Percentiles rank a stretch among this genome's conserved stretches.
Evolutionary conservation across 2,888 invertebrate species (phyloP).

Genomic region (Drosophila macrospina): DNA sequence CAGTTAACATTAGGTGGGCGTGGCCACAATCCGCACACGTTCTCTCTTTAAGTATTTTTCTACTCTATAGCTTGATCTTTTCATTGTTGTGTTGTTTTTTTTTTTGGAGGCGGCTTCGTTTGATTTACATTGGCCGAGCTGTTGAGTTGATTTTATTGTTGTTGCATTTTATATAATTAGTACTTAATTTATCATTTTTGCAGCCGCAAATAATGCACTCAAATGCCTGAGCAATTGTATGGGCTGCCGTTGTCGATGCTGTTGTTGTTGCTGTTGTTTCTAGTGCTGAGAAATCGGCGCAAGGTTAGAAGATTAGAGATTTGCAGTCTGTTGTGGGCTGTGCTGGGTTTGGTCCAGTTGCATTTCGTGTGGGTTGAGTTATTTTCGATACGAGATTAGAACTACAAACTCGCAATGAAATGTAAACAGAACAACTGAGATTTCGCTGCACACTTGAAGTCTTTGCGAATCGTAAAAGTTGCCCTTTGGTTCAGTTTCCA

Average conservation of each 20-base stretch:
- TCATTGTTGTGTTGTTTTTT: slow-evolving; percentile 9
- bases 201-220: slow-evolving; percentile 64
- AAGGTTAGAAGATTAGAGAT: slow-evolving; percentile 70
- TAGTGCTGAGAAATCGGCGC: slow-evolving; percentile 63
- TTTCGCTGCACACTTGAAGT: not conserved
- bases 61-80: slow-evolving; percentile 19
- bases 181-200: slow-evolving; percentile 77
- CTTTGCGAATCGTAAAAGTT: not conserved
- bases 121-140: slow-evolving; percentile 62
- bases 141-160: slow-evolving; percentile 61
- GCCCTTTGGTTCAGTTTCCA: not conserved
- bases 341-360: slow-evolving; percentile 43
- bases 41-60: slow-evolving; percentile 43
- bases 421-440: not conserved
- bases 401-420: slow-evolving; percentile 13
- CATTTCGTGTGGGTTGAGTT: slow-evolving; percentile 50
- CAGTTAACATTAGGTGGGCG: slow-evolving; percentile 71
- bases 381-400: slow-evolving; percentile 22
- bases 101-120: slow-evolving; percentile 68
- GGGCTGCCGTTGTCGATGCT: slow-evolving; percentile 23
- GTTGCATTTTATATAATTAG: slow-evolving; percentile 76
- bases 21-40: slow-evolving; percentile 61
- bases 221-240: slow-evolving; percentile 36
- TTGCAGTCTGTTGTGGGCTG: slow-evolving; percentile 43
- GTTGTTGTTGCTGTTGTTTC: not conserved